These are phyloP conservation scores for Parnassius apollo DNA, from an alignment of 2,888 invertebrate genomes.

Conservation along the genomic window DNA sequence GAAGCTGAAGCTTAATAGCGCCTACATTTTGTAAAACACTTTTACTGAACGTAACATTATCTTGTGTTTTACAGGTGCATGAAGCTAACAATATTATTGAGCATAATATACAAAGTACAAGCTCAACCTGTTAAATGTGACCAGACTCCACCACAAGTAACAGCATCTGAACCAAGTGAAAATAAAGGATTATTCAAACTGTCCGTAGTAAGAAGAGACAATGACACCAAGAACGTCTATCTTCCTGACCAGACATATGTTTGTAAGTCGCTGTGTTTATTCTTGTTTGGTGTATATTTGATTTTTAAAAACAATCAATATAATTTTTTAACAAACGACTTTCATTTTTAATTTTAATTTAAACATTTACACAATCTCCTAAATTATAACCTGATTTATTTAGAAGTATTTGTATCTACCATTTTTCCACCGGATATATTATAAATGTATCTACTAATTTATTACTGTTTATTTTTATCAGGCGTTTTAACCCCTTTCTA, in stretches of 20 bases:
- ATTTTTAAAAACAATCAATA: no score
- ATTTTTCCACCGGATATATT: no score
- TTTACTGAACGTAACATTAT: no score
- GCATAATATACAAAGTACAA: conserved; percentile 26
- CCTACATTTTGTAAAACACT: no score
- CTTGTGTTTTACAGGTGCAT: conserved; percentile 42
- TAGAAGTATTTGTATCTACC: no score
- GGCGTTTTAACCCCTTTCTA: background rate
- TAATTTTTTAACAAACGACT: no score
- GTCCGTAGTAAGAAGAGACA: conserved; percentile 46
- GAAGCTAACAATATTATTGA: conserved; percentile 35
- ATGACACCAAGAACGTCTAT: conserved; percentile 42
- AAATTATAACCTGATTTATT: no score
- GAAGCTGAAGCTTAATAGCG: no score
- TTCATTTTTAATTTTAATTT: no score
- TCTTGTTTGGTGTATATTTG: no score
- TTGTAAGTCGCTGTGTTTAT: conserved; percentile 46
- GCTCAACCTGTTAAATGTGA: conserved; percentile 56
- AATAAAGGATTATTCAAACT: conserved; percentile 53
- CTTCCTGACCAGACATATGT: conserved; percentile 67
- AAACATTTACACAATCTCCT: no score
- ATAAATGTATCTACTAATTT: background rate
- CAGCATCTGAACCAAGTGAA: conserved; percentile 45
- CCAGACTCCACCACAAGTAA: conserved; percentile 56
- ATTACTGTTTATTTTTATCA: background rate